A percentile compares a stretch with the other conserved stretches of the same genome.
phyloP scores from a whole-genome alignment of 2,797 vertebrate species.

The Neosalanx taihuensis region DNA sequence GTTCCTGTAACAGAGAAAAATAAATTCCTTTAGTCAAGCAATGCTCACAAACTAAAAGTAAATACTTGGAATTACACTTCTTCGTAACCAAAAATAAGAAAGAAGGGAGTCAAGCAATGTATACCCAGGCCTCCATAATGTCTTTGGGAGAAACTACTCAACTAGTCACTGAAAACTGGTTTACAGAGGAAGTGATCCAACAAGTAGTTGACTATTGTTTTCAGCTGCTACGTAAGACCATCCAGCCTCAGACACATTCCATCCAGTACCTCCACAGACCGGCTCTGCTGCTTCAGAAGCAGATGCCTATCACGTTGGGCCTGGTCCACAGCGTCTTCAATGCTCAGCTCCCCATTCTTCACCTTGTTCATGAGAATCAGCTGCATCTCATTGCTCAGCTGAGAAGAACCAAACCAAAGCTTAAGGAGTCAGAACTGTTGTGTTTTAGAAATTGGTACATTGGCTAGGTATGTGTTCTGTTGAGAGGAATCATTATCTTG shows the following conservation, averaged over 20 bases:
- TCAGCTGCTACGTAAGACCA: not conserved
- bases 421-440: not conserved
- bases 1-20: slow-evolving; percentile 53
- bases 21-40: no score
- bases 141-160: no score
- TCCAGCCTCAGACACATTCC: not conserved
- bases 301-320: slow-evolving; percentile 57
- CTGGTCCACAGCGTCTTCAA: slow-evolving; percentile 73
- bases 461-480: not conserved
- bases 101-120: not conserved
- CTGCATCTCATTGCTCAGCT: slow-evolving; percentile 81
- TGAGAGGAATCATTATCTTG: not conserved
- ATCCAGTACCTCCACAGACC: slow-evolving; percentile 42
- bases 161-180: no score
- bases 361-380: slow-evolving; percentile 77
- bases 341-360: slow-evolving; percentile 75
- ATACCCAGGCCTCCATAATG: not conserved
- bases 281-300: slow-evolving; percentile 36
- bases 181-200: no score
- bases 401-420: slow-evolving; percentile 24
- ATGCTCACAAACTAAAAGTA: not conserved
- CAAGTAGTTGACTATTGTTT: no score
- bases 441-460: not conserved
- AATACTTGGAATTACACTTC: not conserved
- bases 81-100: not conserved